These are phyloP conservation scores for Vulpes vulpes DNA, from an alignment of 2,113 vertebrate genomes.

Conservation along the genomic window DNA sequence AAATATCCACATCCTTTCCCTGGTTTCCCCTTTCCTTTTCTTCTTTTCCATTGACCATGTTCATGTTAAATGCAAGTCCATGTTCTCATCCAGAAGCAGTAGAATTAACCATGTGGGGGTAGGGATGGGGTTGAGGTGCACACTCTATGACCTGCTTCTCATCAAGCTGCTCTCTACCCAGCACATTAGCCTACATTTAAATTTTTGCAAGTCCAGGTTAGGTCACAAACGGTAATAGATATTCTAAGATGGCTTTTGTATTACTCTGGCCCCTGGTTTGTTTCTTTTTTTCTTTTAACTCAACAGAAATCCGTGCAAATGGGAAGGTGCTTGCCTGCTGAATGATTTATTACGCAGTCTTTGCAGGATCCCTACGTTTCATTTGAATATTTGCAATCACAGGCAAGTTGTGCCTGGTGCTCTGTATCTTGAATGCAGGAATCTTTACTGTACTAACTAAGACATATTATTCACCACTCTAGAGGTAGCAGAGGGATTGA, in stretches of 20 bases:
- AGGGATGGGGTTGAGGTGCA: rapidly evolving
- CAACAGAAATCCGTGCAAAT: constrained; percentile 63
- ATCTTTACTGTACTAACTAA: constrained; percentile 72
- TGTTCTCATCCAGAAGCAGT: background rate
- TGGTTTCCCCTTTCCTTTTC: background rate
- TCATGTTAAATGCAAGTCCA: rapidly evolving
- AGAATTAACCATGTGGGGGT: background rate
- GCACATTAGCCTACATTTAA: background rate
- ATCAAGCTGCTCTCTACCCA: background rate
- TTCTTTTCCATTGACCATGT: background rate
- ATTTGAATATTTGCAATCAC: constrained; percentile 70
- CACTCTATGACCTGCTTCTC: background rate
- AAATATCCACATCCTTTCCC: background rate
- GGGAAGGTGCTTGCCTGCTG: background rate
- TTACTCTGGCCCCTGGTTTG: background rate
- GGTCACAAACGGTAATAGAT: background rate
- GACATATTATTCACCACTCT: constrained; percentile 69
- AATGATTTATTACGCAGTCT: constrained; percentile 60
- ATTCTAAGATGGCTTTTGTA: background rate
- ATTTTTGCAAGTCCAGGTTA: background rate
- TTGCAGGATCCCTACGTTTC: constrained; percentile 46
- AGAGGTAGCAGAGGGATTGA: constrained; percentile 72
- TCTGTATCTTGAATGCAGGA: constrained; percentile 42
- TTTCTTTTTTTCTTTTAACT: constrained; percentile 20
- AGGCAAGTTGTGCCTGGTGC: background rate